Base-by-base conservation (phyloP, 2,888 invertebrate species). In the Cheilosia variabilis region DNA sequence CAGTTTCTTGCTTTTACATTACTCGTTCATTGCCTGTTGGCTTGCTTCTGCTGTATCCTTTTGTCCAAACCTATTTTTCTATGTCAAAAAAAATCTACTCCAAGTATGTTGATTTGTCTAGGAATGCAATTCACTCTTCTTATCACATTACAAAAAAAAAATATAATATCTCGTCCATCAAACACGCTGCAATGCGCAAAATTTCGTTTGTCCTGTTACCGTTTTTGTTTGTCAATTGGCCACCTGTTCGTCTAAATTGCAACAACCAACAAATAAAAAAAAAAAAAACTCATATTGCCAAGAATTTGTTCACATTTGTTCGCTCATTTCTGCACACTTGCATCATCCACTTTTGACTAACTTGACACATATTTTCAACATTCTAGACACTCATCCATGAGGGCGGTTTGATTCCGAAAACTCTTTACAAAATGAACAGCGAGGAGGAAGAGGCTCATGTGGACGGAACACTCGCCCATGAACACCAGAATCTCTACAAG, bases 401-500 rank as follows among this genome's bases (percentile, higher is more conserved):
- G 90, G 98, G 98, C 9, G 97, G 97, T 4, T 93, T 97, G 88
- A 96, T 98, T 62, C 98, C 98, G 27, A 98, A 98, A 93, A 95
- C 95, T 75, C 92, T 96, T 88, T 97, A 98, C 91, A 95, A 95
- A 92, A 95, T 95, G 84, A 91, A 90, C 31, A 92, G 92, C 4
- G 88, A 92, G 78, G 90, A 90, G 65, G 92, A 92, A 63, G 89
- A 88, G 3, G 87, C 88, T 7, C 89, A 89, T n/a, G 84, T 66
- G 6, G 87, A 87, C 9, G 90, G 89, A 3, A 87, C 88, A 15
- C 77, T 87, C 0, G 88, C 88, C 27, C 89, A 91, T 66, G 89
- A 90, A 47, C 92, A 92, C 87, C 90, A 90, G 7, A 91, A 91
- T 88, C 88, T 92, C 2, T 92, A 92, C 84, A 91, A 92, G 87